Evolutionary conservation across 2,113 vertebrate genomes (phyloP).

Genomic region (Pseudonaja textilis): DNA sequence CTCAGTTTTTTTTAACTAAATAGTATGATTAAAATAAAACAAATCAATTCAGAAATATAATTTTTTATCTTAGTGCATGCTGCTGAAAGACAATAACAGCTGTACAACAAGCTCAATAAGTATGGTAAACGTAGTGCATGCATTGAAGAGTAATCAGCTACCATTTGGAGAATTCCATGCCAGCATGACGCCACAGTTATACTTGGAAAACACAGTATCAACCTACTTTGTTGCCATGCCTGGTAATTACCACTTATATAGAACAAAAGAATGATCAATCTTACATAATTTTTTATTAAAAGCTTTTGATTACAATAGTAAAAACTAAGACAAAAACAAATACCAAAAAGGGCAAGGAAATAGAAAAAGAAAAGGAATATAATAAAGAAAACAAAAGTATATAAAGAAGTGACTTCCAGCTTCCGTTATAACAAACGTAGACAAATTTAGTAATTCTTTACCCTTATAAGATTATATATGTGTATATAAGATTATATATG

Average conservation of each 20-base stretch:
- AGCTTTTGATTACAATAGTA: not conserved
- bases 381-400: not conserved
- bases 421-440: not conserved
- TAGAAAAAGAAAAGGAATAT: not conserved
- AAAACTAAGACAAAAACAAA: not conserved
- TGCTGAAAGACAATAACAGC: not conserved
- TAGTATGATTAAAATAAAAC: not conserved
- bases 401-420: not conserved
- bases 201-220: not conserved
- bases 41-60: not conserved
- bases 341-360: not conserved
- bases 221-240: not conserved
- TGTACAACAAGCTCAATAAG: not conserved
- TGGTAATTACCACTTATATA: not conserved
- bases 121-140: not conserved
- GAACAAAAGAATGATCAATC: not conserved
- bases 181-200: not conserved
- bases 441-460: not conserved
- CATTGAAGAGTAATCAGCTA: not conserved
- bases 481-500: no score
- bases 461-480: not conserved
- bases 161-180: not conserved
- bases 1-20: not conserved
- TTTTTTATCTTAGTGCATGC: not conserved
- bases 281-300: not conserved